These are phyloP conservation scores for Pedionomus torquatus DNA, from an alignment of 2,113 vertebrate species.

Conservation along the genomic window DNA sequence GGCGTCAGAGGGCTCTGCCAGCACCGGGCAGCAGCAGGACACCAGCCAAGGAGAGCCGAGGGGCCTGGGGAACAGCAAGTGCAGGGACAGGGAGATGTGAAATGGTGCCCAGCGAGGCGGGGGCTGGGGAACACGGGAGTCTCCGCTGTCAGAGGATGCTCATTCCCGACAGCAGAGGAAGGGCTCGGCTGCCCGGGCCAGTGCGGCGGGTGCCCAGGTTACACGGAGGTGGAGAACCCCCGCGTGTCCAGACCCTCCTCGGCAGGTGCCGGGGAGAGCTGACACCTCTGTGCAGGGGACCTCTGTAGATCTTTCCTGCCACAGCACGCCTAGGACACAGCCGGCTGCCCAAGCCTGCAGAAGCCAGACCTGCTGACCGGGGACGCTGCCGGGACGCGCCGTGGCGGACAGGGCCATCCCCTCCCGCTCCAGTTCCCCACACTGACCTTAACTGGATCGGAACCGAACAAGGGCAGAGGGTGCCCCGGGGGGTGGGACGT, in stretches of 20 bases:
- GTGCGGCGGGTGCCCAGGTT: background rate
- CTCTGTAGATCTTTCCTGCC: background rate
- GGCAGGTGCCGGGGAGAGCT: background rate
- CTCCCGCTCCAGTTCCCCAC: background rate
- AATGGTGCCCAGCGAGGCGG: background rate
- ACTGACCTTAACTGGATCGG: background rate
- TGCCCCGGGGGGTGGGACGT: background rate
- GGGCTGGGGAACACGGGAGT: rapidly evolving
- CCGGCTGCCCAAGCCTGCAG: background rate
- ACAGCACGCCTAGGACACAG: background rate
- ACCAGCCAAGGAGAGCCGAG: background rate
- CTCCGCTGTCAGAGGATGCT: background rate
- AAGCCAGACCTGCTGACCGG: background rate
- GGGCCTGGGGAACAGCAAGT: background rate
- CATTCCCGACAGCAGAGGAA: background rate
- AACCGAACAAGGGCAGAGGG: background rate
- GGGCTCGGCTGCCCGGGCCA: background rate
- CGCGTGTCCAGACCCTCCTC: background rate
- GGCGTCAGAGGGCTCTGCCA: background rate
- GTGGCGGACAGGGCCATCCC: background rate
- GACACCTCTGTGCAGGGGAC: background rate
- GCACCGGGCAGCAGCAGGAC: background rate
- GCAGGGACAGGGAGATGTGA: background rate
- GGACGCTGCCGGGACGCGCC: background rate
- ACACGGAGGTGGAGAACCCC: background rate